Evolutionary conservation across 2,113 vertebrate genomes (phyloP), one percentile per base, ranked within the genome.

Genomic region (Gavia stellata): DNA sequence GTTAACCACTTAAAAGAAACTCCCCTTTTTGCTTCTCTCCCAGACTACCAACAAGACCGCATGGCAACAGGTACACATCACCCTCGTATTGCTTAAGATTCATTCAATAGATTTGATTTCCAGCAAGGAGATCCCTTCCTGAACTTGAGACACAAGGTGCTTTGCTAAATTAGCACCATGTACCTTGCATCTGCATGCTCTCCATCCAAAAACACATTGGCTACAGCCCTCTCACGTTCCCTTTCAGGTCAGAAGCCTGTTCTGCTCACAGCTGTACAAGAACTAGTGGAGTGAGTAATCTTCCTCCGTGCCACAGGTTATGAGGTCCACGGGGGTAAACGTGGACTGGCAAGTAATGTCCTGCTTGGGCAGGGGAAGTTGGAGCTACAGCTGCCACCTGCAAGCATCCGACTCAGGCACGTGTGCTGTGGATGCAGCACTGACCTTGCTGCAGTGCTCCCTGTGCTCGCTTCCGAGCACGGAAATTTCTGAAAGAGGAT

Each of bases 391-490:
- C 67, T 80, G 75, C 36, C 59, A 45, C 75, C 52, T 81, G 40
- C 6, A 34, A 24, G 62, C 50, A 38, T 31, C 14, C 0, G 2
- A 38, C 58, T 24, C 6, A 0, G 25, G 42, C 36, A 49, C 0
- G 1, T 4, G 24, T 34, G 67, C 58, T 63, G 49, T 13, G 21
- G 49, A 18, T 36, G 56, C 42, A 49, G 63, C 26, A 25, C 56
- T 26, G n/a, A n/a, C 36, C n/a, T 14, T 34, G 38, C 38, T 6
- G 4, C 21, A 24, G 12, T 1, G 10, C 20, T 26, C 25, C 34
- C 26, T 2, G 1, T 2, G 24, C 47, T 23, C 2, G 0, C 47
- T 40, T 40, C 19, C 0, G 1, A 62, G 72, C n/a, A 42, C 3
- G 0, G 65, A 23, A 16, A 28, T 26, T 50, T 47, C 72, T 63